Evolutionary conservation across 30 jellyfish, hydroid and myxozoan genomes (phyloP), one percentile per base, ranked within the genome.

Genomic region (Aurelia aurita): DNA sequence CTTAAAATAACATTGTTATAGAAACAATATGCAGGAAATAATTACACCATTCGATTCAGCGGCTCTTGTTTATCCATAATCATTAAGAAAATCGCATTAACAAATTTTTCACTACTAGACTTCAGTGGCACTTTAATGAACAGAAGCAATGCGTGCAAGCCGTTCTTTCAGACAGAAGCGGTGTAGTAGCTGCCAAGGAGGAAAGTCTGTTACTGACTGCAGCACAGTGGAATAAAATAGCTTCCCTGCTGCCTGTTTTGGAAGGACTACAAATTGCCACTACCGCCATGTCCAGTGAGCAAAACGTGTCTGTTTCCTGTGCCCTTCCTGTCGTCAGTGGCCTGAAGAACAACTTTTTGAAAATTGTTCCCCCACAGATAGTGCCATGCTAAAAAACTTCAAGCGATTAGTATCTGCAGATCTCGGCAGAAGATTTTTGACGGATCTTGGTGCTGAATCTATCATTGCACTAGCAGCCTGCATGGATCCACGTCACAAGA

Each of bases 191-290:
- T 13, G 47, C 76, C 18, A 76, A 61, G 77, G 87, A 76, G 67
- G 87, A 16, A 61, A 25, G 27, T 25, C 29, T 76, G 77, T 43
- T 65, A 22, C 39, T 76, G 25, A 76, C 58, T 34, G 90, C 70
- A 60, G 81, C 69, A 2, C 82, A 79, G 65, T 62, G 81, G 80
- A 79, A 79, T 72, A 79, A 34, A 32, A 62, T 35, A 2, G 16
- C 90, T 35, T 59, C 82, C 20, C 19, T 79, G 72, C 61, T 79
- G 67, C 90, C 90, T 44, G 81, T 79, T 39, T 43, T 80, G 27
- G 65, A 80, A 19, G 91, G 74, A 68, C 82, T 80, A 22, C 84
- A 80, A 65, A 65, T 65, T n/a, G 91, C 91, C 58, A 80, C 84
- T 8, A 64, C 74, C 25, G 84, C 72, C 23, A 65, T 80, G 74